A percentile compares a stretch with the other conserved stretches of the same genome.
phyloP scores from a whole-genome alignment of 1,140 invertebrate genomes.

The Lutraria rhynchaena region DNA sequence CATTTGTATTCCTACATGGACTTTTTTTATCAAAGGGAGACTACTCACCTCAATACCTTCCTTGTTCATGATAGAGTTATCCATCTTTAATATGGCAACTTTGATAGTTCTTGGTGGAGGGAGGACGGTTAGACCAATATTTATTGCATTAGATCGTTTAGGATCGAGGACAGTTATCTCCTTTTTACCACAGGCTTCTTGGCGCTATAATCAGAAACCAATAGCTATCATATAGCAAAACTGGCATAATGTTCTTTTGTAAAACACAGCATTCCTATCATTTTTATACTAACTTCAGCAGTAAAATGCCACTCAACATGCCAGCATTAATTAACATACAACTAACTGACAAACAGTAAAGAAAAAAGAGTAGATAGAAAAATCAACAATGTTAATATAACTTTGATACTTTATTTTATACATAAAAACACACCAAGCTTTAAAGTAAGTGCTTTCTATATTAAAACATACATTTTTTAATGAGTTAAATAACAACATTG shows the following conservation, averaged over 20 bases:
- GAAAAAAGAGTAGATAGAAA: neutral
- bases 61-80: slow-evolving; percentile 98
- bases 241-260: neutral
- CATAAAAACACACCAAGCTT: neutral
- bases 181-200: slow-evolving; percentile 96
- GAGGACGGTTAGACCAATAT: slow-evolving; percentile 99
- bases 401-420: neutral
- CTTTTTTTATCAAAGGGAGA: neutral
- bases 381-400: neutral
- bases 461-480: too few species aligned
- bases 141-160: slow-evolving; percentile 99
- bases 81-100: slow-evolving; percentile 99
- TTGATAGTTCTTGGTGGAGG: slow-evolving; percentile 97
- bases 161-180: slow-evolving; percentile 98
- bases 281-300: too few species aligned
- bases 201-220: slow-evolving; percentile 86
- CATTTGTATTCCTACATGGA: too few species aligned
- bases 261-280: neutral
- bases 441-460: too few species aligned
- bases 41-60: slow-evolving; percentile 95
- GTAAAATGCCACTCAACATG: too few species aligned
- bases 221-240: neutral
- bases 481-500: too few species aligned
- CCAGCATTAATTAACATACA: too few species aligned
- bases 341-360: too few species aligned